Conservation (phyloP, 2,113 vertebrate species). For the Crotalus viridis region DNA sequence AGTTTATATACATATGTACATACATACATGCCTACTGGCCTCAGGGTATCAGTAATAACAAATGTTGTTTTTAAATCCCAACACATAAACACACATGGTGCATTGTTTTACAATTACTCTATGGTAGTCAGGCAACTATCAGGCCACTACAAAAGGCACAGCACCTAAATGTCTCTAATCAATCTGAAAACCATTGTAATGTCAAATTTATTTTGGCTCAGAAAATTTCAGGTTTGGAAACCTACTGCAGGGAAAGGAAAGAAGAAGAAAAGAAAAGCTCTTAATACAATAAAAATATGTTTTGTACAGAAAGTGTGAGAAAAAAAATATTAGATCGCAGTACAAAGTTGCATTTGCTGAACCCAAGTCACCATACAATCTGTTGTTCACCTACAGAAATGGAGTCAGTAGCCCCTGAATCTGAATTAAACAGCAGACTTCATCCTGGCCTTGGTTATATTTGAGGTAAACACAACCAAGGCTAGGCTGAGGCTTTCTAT, state of each 20-base stretch:
- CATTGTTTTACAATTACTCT: neutral
- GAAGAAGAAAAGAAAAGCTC: constrained; percentile 8
- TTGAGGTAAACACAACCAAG: constrained; percentile 44
- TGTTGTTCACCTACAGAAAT: constrained; percentile 26
- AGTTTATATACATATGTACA: neutral
- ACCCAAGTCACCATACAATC: neutral
- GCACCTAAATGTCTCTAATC: neutral
- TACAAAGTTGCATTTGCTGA: constrained; percentile 19
- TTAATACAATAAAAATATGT: neutral
- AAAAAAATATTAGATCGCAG: constrained; percentile 5
- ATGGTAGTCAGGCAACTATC: neutral
- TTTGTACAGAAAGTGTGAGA: constrained; percentile 29
- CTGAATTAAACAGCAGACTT: constrained; percentile 40
- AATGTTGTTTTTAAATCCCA: neutral
- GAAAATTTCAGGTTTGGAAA: neutral
- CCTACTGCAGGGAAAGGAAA: constrained; percentile 28
- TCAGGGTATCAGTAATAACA: neutral
- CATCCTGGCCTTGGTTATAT: constrained; percentile 58
- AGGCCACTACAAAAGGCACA: constrained; percentile 8
- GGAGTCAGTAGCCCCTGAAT: constrained; percentile 35
- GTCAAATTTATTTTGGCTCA: constrained; percentile 11
- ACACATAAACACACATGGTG: constrained; percentile 1
- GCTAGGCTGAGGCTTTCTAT: neutral
- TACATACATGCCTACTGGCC: neutral
- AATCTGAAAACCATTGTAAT: constrained; percentile 10